Evolutionary conservation across 2,797 vertebrate species (phyloP).

Genomic region (Australoheros facetus): DNA sequence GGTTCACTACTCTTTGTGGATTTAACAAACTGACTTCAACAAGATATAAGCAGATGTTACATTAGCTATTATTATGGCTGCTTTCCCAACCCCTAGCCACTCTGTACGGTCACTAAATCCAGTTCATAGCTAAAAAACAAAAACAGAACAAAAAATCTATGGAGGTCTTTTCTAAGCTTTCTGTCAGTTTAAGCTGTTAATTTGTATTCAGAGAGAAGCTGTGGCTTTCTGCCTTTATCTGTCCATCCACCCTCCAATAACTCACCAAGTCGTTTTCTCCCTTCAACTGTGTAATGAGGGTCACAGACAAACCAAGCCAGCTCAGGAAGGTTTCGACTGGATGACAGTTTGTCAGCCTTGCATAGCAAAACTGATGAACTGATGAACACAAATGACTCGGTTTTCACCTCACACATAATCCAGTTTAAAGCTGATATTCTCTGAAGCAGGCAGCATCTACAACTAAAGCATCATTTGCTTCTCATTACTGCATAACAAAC

Average conservation of each 20-base stretch:
- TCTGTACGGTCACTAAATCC: neutral
- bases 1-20: neutral
- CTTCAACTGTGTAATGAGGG: slow-evolving; percentile 7
- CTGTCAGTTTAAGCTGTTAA: neutral
- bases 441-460: neutral
- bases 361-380: neutral
- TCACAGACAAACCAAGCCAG: neutral
- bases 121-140: neutral
- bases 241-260: neutral
- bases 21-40: neutral
- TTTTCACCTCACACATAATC: neutral
- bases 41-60: neutral
- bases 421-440: neutral
- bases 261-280: neutral
- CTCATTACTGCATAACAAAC: neutral
- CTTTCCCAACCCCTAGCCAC: neutral
- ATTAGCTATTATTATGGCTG: slow-evolving; percentile 1
- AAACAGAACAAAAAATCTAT: neutral
- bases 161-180: neutral
- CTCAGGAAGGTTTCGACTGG: neutral
- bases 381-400: neutral
- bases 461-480: neutral
- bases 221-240: neutral
- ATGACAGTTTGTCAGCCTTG: neutral
- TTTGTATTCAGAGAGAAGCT: neutral